These are phyloP conservation scores for Hyphantria cunea DNA, from an alignment of 1,140 invertebrate genomes.

Conservation along the genomic window DNA sequence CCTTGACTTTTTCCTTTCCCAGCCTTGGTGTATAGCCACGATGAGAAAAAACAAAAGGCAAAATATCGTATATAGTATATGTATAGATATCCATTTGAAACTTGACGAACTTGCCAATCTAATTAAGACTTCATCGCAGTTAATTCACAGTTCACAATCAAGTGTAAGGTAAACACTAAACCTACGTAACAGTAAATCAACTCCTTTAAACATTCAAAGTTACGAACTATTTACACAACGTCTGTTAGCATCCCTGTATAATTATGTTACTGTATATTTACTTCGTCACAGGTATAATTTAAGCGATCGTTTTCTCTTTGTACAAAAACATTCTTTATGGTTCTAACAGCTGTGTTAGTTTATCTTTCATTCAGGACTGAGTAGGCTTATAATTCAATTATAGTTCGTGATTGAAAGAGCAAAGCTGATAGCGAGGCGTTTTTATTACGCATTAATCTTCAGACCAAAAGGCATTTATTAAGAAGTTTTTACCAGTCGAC, in stretches of 20 bases:
- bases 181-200: not conserved
- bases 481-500: no score
- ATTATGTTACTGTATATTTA: slow-evolving; percentile 1
- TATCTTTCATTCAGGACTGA: not conserved
- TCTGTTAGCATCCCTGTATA: not conserved
- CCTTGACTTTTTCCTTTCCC: no score
- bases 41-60: no score
- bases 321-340: not conserved
- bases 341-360: not conserved
- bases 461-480: no score
- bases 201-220: not conserved
- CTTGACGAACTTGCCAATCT: no score
- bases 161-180: no score
- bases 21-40: no score
- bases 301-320: not conserved
- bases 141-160: no score
- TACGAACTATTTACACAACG: not conserved
- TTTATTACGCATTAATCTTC: not conserved
- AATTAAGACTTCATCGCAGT: no score
- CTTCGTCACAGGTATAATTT: not conserved
- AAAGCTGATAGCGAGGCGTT: not conserved
- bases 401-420: not conserved
- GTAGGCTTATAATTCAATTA: not conserved
- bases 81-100: no score
- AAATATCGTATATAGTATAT: no score